Percentiles rank a stretch among this genome's conserved stretches.
These are phyloP conservation scores for Malurus cyaneus DNA, from an alignment of 2,113 vertebrate species.

Conservation along the genomic window DNA sequence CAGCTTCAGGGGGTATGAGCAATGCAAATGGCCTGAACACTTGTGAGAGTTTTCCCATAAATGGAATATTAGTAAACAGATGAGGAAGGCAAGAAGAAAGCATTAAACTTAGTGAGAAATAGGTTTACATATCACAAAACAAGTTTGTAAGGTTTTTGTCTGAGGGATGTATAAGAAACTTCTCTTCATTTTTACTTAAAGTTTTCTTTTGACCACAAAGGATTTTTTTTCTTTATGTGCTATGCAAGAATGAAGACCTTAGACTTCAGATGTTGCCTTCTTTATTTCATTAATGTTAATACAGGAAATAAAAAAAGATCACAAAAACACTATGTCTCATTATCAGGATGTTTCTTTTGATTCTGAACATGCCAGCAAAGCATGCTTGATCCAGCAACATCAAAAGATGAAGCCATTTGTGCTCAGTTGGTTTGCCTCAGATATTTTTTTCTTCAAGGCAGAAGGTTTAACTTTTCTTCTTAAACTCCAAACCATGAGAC, in stretches of 20 bases:
- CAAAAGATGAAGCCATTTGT: conserved; percentile 68
- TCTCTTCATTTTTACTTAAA: background rate
- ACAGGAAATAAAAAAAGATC: conserved; percentile 66
- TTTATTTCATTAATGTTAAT: conserved; percentile 72
- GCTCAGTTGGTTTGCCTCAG: conserved; percentile 56
- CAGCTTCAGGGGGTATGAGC: background rate
- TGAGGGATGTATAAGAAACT: background rate
- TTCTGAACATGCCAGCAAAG: conserved; percentile 65
- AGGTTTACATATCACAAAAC: background rate
- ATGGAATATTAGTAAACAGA: background rate
- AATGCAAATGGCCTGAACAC: background rate
- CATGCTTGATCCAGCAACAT: conserved; percentile 68
- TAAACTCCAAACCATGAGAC: conserved; percentile 47
- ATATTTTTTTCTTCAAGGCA: conserved; percentile 55
- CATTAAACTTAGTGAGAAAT: background rate
- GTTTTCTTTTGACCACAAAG: conserved; percentile 34
- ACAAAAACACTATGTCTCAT: conserved; percentile 66
- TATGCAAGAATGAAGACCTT: conserved; percentile 55
- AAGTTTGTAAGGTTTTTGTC: background rate
- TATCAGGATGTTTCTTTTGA: conserved; percentile 69
- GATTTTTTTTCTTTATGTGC: conserved; percentile 5
- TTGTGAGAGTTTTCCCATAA: background rate
- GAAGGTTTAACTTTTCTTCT: conserved; percentile 56
- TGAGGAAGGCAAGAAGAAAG: background rate
- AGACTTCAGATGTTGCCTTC: conserved; percentile 57